Evolutionary conservation across 2,797 vertebrate species (phyloP).

Genomic region (Arctocebus calabarensis): DNA sequence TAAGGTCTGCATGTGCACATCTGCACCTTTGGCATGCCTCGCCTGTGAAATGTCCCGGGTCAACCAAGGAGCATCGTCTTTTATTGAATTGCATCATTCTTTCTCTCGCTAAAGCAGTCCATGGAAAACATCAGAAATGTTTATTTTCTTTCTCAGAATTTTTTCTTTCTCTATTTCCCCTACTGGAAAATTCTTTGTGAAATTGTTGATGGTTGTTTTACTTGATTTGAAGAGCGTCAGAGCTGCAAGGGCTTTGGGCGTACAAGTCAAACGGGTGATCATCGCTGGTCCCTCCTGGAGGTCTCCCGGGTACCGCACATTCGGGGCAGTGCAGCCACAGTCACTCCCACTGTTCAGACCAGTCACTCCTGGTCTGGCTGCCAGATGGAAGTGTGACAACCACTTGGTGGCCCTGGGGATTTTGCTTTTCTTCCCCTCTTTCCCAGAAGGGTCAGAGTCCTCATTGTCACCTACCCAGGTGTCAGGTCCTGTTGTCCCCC

Average conservation of each 20-base stretch:
- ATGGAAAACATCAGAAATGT: slow-evolving; percentile 55
- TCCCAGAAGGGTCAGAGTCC: neutral
- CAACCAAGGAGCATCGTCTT: neutral
- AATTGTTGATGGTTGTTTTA: neutral
- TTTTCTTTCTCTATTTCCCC: slow-evolving; percentile 31
- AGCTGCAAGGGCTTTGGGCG: neutral
- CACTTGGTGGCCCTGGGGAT: neutral
- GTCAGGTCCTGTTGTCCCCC: neutral
- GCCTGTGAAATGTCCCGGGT: slow-evolving; percentile 42
- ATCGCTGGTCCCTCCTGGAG: neutral
- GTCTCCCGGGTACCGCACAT: neutral
- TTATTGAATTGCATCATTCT: slow-evolving; percentile 24
- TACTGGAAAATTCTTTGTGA: slow-evolving; percentile 58
- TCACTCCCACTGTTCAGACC: neutral
- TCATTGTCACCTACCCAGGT: neutral
- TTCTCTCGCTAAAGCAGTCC: slow-evolving; percentile 49
- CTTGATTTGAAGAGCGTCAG: neutral
- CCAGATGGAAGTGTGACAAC: neutral
- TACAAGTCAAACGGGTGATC: neutral
- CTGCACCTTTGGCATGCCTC: neutral
- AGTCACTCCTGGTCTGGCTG: neutral
- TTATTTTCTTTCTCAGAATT: neutral
- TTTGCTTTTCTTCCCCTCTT: neutral
- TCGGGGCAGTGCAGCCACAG: too few species aligned
- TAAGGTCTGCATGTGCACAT: neutral